phyloP scores from a whole-genome alignment of 1,140 invertebrate genomes.

The Chironomus tepperi region DNA sequence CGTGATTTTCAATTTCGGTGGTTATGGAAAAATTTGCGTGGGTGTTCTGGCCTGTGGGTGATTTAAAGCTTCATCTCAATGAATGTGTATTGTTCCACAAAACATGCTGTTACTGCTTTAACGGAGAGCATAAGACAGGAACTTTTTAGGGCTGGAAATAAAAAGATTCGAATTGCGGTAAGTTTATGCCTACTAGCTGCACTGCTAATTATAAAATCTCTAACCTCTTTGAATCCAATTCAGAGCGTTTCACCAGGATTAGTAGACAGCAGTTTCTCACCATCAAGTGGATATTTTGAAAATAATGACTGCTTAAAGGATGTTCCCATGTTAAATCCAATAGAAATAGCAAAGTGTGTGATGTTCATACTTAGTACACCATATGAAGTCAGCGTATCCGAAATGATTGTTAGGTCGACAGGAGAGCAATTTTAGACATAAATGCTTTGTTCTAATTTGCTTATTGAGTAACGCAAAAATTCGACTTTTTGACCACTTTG shows the following conservation, averaged over 20 bases:
- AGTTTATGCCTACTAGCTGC: no score
- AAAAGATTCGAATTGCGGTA: slow-evolving; percentile 26
- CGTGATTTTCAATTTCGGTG: no score
- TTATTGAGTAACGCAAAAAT: no score
- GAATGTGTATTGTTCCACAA: slow-evolving; percentile 43
- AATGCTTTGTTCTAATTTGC: no score
- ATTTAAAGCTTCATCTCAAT: no score
- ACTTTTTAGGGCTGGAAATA: not conserved
- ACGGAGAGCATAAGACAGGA: slow-evolving; percentile 42
- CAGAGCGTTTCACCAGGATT: not conserved
- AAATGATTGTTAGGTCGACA: not conserved
- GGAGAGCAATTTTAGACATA: not conserved
- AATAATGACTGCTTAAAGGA: not conserved
- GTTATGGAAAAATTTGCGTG: no score
- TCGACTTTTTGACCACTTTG: no score
- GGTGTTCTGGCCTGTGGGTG: no score
- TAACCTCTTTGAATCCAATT: no score
- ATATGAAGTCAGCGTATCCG: not conserved
- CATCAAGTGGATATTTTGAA: not conserved
- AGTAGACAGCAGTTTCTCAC: not conserved
- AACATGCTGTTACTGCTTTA: slow-evolving; percentile 46
- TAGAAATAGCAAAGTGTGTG: not conserved
- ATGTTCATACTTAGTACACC: not conserved
- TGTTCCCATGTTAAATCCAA: not conserved
- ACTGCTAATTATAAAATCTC: no score